Base-by-base conservation (phyloP, 1,140 invertebrate species). In the Littorina saxatilis region DNA sequence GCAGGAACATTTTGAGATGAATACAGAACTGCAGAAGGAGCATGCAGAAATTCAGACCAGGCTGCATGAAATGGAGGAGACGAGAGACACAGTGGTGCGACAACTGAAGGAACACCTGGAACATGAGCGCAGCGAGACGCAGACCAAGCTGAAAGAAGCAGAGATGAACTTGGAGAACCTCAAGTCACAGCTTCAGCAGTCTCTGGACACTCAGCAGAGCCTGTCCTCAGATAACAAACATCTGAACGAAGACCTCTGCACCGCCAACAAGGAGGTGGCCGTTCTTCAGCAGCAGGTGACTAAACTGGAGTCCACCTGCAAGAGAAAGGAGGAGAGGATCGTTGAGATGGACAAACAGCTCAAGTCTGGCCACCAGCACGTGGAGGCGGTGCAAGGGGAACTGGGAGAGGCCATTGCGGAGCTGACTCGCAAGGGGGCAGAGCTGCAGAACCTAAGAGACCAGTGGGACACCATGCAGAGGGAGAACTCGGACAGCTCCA, bases 371-470 rank as follows among this genome's bases (percentile, higher is more conserved):
- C 83, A 84, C 43, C 79, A 81, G 52, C 83, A 81, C 50, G 83
- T 84, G 29, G 79, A 84, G 37, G 75, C 83, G 9, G 83, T 84
- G 1, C 83, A 84, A 52, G 80, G 63, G n/a, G 83, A 84, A 68
- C 52, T 84, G 17, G 83, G 83, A 15, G 83, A 84, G 23, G 80
- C 83, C 50, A 81, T 84, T 74, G 80, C 83, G 47, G 83, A 84
- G 52, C 80, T 84, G 29, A 81, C 83, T 15, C 83, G 83, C 27
- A 84, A 80, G 47, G 83, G 79, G 32, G 43, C 73, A n/a, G 61
- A 78, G 39, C 80, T 84, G 9, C 47, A 76, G 23, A 47, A 79
- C 43, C 40, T 84, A 32, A 76, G 76, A 58, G 35, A 78, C 9
- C 61, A 84, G 32, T 47, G 66, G 47, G 58, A 86, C 29, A 83